A percentile compares a stretch with the other conserved stretches of the same genome.
phyloP scores from a whole-genome alignment of 1,140 invertebrate species.

The Cyrtorhinus lividipennis region DNA sequence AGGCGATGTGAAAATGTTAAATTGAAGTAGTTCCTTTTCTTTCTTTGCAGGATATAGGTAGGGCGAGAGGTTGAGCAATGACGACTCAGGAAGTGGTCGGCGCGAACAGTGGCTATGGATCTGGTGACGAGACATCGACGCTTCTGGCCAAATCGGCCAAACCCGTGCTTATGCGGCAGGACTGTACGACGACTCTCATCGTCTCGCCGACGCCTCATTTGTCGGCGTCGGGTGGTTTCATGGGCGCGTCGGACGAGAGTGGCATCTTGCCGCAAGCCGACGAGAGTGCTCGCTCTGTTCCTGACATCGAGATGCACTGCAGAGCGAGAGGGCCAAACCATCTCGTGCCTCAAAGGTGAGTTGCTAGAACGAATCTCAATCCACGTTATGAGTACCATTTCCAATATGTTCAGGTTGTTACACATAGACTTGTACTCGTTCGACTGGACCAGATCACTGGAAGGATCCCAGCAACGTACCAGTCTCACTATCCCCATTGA shows the following conservation, averaged over 20 bases:
- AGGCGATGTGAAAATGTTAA: neutral
- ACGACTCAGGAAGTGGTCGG: slow-evolving; percentile 31
- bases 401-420: too few relatives aligned
- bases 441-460: slow-evolving; percentile 24
- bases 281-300: slow-evolving; percentile 56
- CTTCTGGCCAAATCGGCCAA: slow-evolving; percentile 42
- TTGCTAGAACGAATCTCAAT: too few relatives aligned
- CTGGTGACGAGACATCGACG: slow-evolving; percentile 62
- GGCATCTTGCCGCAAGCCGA: slow-evolving; percentile 35
- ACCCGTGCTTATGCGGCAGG: slow-evolving; percentile 66
- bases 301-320: slow-evolving; percentile 76
- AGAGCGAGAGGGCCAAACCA: slow-evolving; percentile 30
- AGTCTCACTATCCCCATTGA: too few relatives aligned
- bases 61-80: slow-evolving; percentile 6
- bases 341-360: slow-evolving; percentile 26
- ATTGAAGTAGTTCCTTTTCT: neutral
- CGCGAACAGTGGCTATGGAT: slow-evolving; percentile 46
- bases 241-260: slow-evolving; percentile 64
- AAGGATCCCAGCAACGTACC: too few relatives aligned
- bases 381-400: too few relatives aligned
- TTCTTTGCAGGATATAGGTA: slow-evolving; percentile 6
- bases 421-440: neutral
- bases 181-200: slow-evolving; percentile 57
- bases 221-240: slow-evolving; percentile 40
- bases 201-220: slow-evolving; percentile 51